Conservation (phyloP, 1,140 invertebrate species). For the Macrobrachium nipponense region DNA sequence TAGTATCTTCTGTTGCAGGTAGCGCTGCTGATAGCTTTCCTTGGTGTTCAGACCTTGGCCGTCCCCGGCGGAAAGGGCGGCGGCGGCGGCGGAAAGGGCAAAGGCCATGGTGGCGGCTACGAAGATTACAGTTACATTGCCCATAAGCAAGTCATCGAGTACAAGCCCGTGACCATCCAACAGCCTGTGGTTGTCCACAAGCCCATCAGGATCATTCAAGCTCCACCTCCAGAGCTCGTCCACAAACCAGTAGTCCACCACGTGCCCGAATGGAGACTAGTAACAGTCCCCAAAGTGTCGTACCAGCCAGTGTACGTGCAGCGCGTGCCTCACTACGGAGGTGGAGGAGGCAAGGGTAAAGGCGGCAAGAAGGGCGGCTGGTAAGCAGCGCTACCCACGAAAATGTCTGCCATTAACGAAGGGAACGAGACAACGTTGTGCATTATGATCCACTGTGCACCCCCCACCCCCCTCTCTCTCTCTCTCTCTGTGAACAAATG, state of each 20-base stretch:
- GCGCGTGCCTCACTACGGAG: conserved; percentile 15
- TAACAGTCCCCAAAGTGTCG: conserved; percentile 37
- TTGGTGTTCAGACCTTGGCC: not conserved
- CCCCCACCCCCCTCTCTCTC: not conserved
- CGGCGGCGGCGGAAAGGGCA: conserved; percentile 1
- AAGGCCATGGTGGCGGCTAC: not conserved
- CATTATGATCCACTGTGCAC: not conserved
- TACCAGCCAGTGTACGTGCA: conserved; percentile 42
- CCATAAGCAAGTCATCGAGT: conserved; percentile 20
- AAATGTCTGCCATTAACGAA: not conserved
- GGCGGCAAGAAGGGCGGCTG: conserved; percentile 3
- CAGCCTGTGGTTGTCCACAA: conserved; percentile 44
- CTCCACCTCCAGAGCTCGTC: conserved; percentile 11
- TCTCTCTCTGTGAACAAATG: not conserved
- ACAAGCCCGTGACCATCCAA: conserved; percentile 28
- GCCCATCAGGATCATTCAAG: conserved; percentile 21
- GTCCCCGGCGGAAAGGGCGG: not conserved
- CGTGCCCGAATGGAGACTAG: conserved; percentile 52
- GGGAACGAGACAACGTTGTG: not conserved
- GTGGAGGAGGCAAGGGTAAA: not conserved
- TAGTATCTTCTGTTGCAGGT: not conserved
- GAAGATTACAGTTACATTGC: not conserved
- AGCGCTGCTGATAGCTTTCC: not conserved
- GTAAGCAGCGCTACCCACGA: too few species aligned
- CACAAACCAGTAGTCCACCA: conserved; percentile 38